Percentiles rank a stretch among this genome's conserved stretches.
Conservation (phyloP, 2,888 invertebrate species). For the Smittia aterrima region DNA sequence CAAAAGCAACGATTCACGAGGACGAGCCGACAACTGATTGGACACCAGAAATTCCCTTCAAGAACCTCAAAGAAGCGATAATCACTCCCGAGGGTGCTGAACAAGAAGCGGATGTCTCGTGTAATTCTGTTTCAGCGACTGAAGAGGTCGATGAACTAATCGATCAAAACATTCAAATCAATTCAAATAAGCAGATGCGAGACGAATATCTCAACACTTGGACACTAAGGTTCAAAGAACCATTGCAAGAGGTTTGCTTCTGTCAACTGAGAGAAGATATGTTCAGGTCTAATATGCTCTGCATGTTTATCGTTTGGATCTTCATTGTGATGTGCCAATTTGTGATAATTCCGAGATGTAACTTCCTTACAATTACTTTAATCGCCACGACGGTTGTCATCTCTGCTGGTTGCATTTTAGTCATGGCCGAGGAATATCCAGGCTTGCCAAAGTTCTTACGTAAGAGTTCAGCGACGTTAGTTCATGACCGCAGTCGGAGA, state of each 20-base stretch:
- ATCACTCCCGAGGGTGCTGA: background rate
- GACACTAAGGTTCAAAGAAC: slow-evolving; percentile 82
- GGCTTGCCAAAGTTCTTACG: slow-evolving; percentile 64
- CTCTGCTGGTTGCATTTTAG: slow-evolving; percentile 68
- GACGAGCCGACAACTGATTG: slow-evolving; percentile 80
- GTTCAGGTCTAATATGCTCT: slow-evolving; percentile 92
- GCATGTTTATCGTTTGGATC: slow-evolving; percentile 87
- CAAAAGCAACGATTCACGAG: slow-evolving; percentile 57
- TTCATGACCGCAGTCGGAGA: slow-evolving; percentile 69
- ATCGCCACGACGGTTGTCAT: slow-evolving; percentile 68
- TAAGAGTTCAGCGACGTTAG: slow-evolving; percentile 69
- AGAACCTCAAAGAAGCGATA: slow-evolving; percentile 14
- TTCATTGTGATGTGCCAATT: slow-evolving; percentile 78
- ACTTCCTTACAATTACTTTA: slow-evolving; percentile 61
- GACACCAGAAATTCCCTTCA: slow-evolving; percentile 90
- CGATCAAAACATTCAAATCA: slow-evolving; percentile 83
- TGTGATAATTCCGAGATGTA: slow-evolving; percentile 69
- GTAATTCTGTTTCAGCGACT: slow-evolving; percentile 49
- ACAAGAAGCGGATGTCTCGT: slow-evolving; percentile 1
- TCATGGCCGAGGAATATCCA: slow-evolving; percentile 83
- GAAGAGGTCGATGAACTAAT: slow-evolving; percentile 69
- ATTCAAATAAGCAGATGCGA: slow-evolving; percentile 84
- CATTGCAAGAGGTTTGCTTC: slow-evolving; percentile 79
- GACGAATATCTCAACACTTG: slow-evolving; percentile 81
- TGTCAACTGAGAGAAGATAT: slow-evolving; percentile 84